Percentiles rank a stretch among this genome's conserved stretches.
phyloP scores from a whole-genome alignment of 2,797 vertebrate genomes.

The Pseudochirops corinnae region DNA sequence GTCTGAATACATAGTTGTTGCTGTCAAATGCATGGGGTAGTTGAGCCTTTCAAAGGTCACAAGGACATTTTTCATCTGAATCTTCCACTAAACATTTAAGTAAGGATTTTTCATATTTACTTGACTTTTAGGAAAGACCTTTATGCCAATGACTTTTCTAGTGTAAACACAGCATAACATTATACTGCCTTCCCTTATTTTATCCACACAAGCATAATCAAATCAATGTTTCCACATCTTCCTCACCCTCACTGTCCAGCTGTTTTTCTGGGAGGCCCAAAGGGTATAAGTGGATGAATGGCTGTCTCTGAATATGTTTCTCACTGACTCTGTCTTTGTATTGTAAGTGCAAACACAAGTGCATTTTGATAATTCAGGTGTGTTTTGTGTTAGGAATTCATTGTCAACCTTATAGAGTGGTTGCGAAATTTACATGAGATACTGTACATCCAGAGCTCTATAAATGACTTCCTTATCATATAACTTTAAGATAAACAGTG shows the following conservation, averaged over 20 bases:
- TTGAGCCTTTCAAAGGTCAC: conserved; percentile 1
- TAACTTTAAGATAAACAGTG: not conserved
- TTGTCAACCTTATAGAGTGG: not conserved
- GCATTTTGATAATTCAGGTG: not conserved
- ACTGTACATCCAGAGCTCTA: not conserved
- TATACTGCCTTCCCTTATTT: not conserved
- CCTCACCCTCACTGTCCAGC: not conserved
- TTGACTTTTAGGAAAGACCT: conserved; percentile 3
- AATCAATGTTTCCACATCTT: not conserved
- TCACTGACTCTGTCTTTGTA: not conserved
- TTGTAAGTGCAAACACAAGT: not conserved
- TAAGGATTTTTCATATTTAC: conserved; percentile 3
- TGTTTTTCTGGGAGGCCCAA: not conserved
- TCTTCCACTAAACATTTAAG: conserved; percentile 1
- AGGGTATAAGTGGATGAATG: not conserved
- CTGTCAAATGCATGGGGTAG: not conserved
- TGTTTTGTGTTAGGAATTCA: not conserved
- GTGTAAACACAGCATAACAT: not conserved
- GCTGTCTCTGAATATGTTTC: not conserved
- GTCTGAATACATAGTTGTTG: not conserved
- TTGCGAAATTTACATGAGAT: not conserved
- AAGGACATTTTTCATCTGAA: not conserved
- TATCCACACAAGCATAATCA: not conserved
- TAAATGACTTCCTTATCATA: not conserved
- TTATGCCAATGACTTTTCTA: conserved; percentile 1